Conservation (phyloP, 2,888 invertebrate genomes). For the Onchidella celtica region DNA sequence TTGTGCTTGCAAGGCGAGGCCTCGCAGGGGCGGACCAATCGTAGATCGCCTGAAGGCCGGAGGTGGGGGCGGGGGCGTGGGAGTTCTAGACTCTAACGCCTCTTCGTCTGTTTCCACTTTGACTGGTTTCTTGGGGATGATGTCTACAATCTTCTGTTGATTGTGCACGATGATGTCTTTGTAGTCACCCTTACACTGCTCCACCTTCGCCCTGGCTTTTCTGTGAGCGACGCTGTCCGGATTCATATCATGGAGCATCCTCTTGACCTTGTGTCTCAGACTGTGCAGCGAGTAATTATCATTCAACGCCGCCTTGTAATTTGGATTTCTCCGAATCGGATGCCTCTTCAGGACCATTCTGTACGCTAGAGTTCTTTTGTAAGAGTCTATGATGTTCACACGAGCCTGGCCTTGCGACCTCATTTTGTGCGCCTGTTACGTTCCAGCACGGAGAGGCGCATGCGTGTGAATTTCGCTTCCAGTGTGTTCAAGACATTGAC, state of each 20-base stretch:
- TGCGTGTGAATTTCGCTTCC: conserved; percentile 37
- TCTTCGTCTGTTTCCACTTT: neutral
- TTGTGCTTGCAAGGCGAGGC: conserved; percentile 37
- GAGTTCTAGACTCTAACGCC: neutral
- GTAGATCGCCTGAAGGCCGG: conserved; percentile 5
- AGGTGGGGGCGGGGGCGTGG: conserved; percentile 21
- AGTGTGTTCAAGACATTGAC: conserved; percentile 46
- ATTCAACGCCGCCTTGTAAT: conserved; percentile 61
- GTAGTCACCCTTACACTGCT: conserved; percentile 52
- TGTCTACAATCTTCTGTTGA: conserved; percentile 2
- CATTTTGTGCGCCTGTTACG: neutral
- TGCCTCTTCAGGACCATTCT: conserved; percentile 62
- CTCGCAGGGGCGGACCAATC: conserved; percentile 31
- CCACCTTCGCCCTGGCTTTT: conserved; percentile 55
- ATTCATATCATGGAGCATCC: conserved; percentile 60
- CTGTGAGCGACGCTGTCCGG: conserved; percentile 60
- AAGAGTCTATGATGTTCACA: conserved; percentile 21
- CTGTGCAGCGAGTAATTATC: conserved; percentile 58
- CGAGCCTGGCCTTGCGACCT: conserved; percentile 6
- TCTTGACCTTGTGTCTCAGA: conserved; percentile 60
- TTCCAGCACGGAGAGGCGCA: conserved; percentile 24
- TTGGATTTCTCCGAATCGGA: conserved; percentile 53
- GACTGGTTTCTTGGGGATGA: conserved; percentile 36
- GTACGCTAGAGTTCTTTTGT: conserved; percentile 58
- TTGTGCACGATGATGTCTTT: conserved; percentile 11